These are phyloP conservation scores for Apistogramma diplotaenia DNA, from an alignment of 2,113 vertebrate species.

Conservation along the genomic window DNA sequence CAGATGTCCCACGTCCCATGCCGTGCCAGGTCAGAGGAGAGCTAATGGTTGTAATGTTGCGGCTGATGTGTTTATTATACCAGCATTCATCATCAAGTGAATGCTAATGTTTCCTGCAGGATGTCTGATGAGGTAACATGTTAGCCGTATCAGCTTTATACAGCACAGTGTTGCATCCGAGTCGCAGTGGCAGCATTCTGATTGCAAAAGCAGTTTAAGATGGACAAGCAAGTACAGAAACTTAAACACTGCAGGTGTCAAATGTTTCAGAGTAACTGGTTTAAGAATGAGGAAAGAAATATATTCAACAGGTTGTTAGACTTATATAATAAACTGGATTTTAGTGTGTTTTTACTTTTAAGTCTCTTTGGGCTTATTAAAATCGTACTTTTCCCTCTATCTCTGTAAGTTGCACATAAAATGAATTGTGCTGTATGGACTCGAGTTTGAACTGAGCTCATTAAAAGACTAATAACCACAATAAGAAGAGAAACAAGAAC, in stretches of 20 bases:
- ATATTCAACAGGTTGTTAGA: neutral
- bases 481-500: conserved; percentile 28
- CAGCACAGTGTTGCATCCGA: neutral
- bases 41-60: neutral
- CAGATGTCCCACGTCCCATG: neutral
- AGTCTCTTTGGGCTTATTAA: neutral
- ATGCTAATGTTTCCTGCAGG: neutral
- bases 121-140: neutral
- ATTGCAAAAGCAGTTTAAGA: too few species aligned
- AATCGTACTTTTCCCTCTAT: neutral
- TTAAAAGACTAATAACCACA: conserved; percentile 4
- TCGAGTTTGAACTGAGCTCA: conserved; percentile 15
- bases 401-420: neutral
- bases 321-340: neutral
- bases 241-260: neutral
- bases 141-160: neutral
- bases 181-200: neutral
- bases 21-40: neutral
- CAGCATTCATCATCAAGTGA: neutral
- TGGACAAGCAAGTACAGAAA: neutral
- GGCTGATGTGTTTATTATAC: neutral
- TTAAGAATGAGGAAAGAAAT: neutral
- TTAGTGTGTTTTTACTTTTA: neutral
- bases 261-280: neutral
- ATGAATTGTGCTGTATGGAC: neutral